These are phyloP conservation scores for Trilocha varians DNA, from an alignment of 2,888 invertebrate genomes.

Conservation along the genomic window DNA sequence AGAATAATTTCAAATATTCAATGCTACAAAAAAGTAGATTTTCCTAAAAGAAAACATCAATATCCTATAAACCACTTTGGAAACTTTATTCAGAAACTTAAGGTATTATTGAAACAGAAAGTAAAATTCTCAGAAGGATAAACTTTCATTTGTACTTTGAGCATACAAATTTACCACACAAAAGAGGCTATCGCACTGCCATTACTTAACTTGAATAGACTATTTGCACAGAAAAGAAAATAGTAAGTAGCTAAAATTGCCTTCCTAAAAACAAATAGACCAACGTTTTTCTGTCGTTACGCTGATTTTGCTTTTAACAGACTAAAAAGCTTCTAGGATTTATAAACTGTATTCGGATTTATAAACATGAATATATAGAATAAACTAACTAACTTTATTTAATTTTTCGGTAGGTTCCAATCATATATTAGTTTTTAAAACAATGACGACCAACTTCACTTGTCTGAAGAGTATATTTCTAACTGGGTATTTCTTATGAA, in stretches of 20 bases:
- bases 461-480: too few relatives aligned
- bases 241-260: slow-evolving; percentile 17
- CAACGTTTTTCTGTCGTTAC: slow-evolving; percentile 17
- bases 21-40: too few relatives aligned
- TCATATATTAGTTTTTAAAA: too few relatives aligned
- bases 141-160: slow-evolving; percentile 5
- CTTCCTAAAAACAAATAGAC: slow-evolving; percentile 24
- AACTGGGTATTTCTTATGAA: too few relatives aligned
- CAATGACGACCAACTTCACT: too few relatives aligned
- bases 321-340: slow-evolving; percentile 7
- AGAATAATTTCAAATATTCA: too few relatives aligned
- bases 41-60: too few relatives aligned
- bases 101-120: slow-evolving; percentile 4
- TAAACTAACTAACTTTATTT: too few relatives aligned
- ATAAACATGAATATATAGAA: slow-evolving; percentile 12
- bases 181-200: slow-evolving; percentile 15
- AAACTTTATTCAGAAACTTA: too few relatives aligned
- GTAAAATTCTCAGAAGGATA: slow-evolving; percentile 1
- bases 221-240: slow-evolving; percentile 21
- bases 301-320: slow-evolving; percentile 15
- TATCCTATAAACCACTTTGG: too few relatives aligned
- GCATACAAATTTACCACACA: slow-evolving; percentile 11
- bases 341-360: slow-evolving; percentile 8
- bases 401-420: too few relatives aligned
- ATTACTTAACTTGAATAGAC: slow-evolving; percentile 25